These are phyloP conservation scores for Stegostoma tigrinum DNA, from an alignment of 2,113 vertebrate species.

Conservation along the genomic window DNA sequence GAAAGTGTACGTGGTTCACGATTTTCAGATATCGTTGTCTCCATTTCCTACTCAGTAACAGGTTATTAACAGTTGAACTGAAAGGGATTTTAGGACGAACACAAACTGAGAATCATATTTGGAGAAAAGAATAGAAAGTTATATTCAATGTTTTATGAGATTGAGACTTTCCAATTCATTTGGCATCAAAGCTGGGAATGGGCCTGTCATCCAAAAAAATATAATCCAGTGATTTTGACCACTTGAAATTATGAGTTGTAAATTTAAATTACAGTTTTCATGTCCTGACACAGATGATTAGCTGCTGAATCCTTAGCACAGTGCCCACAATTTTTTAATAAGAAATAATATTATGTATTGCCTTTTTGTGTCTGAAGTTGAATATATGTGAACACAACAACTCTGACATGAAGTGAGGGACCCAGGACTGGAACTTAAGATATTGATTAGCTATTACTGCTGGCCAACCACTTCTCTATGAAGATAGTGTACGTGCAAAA, in stretches of 20 bases:
- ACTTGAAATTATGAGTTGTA: background rate
- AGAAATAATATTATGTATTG: background rate
- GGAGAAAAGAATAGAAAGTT: background rate
- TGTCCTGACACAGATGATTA: background rate
- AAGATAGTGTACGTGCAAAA: background rate
- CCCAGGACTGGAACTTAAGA: background rate
- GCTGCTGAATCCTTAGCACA: background rate
- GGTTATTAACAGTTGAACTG: background rate
- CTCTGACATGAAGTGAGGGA: background rate
- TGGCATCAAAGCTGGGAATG: background rate
- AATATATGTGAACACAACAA: background rate
- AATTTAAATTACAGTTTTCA: background rate
- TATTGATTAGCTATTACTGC: background rate
- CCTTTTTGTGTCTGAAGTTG: background rate
- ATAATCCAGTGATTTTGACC: background rate
- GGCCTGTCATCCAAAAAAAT: background rate
- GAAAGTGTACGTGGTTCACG: background rate
- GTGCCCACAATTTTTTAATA: background rate
- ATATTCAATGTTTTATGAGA: background rate
- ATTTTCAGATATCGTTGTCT: background rate
- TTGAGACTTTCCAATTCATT: background rate
- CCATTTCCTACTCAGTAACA: background rate
- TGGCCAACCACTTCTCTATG: background rate
- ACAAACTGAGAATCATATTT: background rate
- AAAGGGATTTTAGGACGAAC: background rate